Percentiles rank a stretch among this genome's conserved stretches.
Evolutionary conservation across 2,888 invertebrate species (phyloP).

Genomic region (Lasioglossum villosulum): DNA sequence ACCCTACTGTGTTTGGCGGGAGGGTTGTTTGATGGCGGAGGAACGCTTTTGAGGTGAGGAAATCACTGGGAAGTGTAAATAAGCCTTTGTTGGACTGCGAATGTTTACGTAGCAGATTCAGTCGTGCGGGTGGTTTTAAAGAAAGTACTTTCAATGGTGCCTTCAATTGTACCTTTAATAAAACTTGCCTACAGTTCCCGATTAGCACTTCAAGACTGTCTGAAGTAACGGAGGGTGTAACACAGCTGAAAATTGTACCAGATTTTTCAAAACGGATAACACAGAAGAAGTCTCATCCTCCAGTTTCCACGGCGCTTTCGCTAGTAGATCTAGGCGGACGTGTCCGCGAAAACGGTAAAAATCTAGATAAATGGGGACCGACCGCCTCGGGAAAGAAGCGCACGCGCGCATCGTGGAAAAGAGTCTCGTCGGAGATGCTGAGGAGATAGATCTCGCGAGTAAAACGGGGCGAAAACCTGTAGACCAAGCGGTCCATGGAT

Average conservation of each 20-base stretch:
- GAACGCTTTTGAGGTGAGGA: neutral
- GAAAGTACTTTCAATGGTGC: neutral
- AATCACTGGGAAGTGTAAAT: neutral
- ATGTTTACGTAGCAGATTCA: neutral
- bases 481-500: slow-evolving; percentile 59
- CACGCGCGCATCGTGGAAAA: slow-evolving; percentile 4
- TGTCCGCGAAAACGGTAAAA: slow-evolving; percentile 11
- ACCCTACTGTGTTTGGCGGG: neutral
- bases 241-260: neutral
- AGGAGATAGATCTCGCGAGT: slow-evolving; percentile 48
- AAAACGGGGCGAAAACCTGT: slow-evolving; percentile 45
- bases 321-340: slow-evolving; percentile 34
- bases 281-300: neutral
- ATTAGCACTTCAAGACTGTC: neutral
- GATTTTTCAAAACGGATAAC: neutral
- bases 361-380: slow-evolving; percentile 36
- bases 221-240: neutral
- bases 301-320: slow-evolving; percentile 19
- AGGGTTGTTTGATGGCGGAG: neutral
- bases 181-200: neutral
- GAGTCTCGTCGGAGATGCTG: slow-evolving; percentile 36
- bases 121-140: neutral
- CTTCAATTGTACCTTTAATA: neutral
- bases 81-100: neutral
- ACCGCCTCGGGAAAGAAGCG: slow-evolving; percentile 31